These are phyloP conservation scores for Eristalis intricaria DNA, from an alignment of 2,888 invertebrate species.

Conservation along the genomic window DNA sequence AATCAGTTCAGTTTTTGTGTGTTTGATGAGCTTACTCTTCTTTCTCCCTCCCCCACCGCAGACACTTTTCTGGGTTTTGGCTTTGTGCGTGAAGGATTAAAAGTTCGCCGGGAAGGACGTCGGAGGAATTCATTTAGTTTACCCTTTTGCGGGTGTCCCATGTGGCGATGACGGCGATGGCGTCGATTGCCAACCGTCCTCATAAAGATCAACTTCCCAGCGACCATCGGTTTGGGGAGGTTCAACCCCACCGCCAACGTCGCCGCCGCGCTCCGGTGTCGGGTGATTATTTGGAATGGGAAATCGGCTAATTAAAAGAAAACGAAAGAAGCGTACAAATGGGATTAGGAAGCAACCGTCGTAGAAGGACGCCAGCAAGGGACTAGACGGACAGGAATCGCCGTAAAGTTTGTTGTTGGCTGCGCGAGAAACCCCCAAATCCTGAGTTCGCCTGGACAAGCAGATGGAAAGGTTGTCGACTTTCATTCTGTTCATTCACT, in stretches of 20 bases:
- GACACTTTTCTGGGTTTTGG: slow-evolving; percentile 14
- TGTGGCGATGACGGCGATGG: neutral
- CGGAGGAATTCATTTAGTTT: slow-evolving; percentile 27
- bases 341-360: slow-evolving; percentile 51
- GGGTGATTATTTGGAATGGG: neutral
- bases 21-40: slow-evolving; percentile 44
- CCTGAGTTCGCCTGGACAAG: slow-evolving; percentile 15
- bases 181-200: slow-evolving; percentile 12
- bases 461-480: slow-evolving; percentile 19
- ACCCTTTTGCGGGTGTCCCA: slow-evolving; percentile 24
- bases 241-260: neutral
- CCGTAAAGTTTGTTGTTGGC: slow-evolving; percentile 37
- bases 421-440: slow-evolving; percentile 16
- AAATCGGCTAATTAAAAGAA: slow-evolving; percentile 52
- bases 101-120: slow-evolving; percentile 39
- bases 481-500: neutral
- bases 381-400: slow-evolving; percentile 24
- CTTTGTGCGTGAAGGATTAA: slow-evolving; percentile 65
- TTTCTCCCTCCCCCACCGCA: neutral
- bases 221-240: slow-evolving; percentile 2
- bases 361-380: neutral
- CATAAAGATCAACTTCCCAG: slow-evolving; percentile 30
- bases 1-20: slow-evolving; percentile 58
- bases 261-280: neutral
- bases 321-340: slow-evolving; percentile 54